phyloP scores from a whole-genome alignment of 2,888 invertebrate genomes.

The Lasioglossum lativentre region DNA sequence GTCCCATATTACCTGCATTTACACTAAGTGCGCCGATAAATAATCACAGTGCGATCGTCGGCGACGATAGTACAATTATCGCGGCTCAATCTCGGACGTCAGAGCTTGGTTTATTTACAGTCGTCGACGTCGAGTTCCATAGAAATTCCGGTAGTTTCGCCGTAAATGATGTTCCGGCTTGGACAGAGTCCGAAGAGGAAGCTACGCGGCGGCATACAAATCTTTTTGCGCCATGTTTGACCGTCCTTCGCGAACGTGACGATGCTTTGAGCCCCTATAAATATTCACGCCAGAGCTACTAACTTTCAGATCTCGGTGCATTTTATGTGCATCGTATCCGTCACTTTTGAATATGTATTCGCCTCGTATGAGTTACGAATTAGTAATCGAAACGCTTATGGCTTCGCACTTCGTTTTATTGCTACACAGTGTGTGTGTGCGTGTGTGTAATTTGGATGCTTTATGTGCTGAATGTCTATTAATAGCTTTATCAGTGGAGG shows the following conservation, averaged over 20 bases:
- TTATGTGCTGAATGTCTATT: neutral
- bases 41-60: constrained; percentile 50
- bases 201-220: constrained; percentile 57
- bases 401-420: neutral
- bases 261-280: constrained; percentile 28
- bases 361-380: neutral
- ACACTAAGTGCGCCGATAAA: constrained; percentile 38
- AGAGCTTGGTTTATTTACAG: constrained; percentile 41
- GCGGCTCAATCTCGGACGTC: constrained; percentile 43
- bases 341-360: neutral
- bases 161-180: constrained; percentile 16
- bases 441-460: neutral
- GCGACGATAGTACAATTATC: constrained; percentile 57
- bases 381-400: neutral
- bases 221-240: constrained; percentile 50
- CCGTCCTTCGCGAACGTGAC: constrained; percentile 36
- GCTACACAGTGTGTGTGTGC: neutral
- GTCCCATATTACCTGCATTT: neutral
- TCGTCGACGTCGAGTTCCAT: constrained; percentile 45
- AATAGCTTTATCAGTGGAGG: neutral
- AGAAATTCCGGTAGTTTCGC: constrained; percentile 39
- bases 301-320: constrained; percentile 3
- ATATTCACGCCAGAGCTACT: constrained; percentile 12
- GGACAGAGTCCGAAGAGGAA: constrained; percentile 37
- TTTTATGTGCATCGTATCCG: neutral